Conservation (phyloP, 2,797 vertebrate species). For the Megalops cyprinoides region DNA sequence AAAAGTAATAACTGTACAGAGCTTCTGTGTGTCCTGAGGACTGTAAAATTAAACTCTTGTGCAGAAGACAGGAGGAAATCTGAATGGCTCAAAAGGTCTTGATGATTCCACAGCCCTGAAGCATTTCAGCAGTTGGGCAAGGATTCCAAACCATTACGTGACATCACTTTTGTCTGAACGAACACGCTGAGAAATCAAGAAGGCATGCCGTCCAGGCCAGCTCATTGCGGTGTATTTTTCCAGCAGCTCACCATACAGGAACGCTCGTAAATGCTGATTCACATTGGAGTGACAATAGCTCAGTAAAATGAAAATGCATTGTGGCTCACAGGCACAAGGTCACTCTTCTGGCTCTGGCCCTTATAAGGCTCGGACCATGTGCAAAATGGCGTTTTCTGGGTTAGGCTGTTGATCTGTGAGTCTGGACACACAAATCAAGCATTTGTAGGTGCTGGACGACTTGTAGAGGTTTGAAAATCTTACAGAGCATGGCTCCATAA, state of each 20-base stretch:
- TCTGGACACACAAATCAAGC: not conserved
- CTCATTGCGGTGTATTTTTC: not conserved
- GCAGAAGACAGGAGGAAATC: not conserved
- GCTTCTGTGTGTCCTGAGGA: too few relatives aligned
- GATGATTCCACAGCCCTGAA: not conserved
- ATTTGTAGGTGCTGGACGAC: not conserved
- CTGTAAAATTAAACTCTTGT: not conserved
- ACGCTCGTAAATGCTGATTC: conserved; percentile 5
- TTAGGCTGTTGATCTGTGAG: not conserved
- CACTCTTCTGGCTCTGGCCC: not conserved
- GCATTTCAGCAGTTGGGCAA: not conserved
- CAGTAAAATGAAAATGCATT: conserved; percentile 16
- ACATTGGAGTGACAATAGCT: not conserved
- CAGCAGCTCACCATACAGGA: conserved; percentile 10
- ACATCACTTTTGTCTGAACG: not conserved
- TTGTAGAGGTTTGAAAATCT: not conserved
- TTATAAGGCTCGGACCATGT: not conserved
- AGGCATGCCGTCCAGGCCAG: not conserved
- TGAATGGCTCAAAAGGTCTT: not conserved
- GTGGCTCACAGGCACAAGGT: not conserved
- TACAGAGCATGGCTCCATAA: not conserved
- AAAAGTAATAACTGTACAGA: too few relatives aligned
- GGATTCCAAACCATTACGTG: not conserved
- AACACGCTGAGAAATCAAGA: not conserved
- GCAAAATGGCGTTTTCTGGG: not conserved